A percentile compares a stretch with the other conserved stretches of the same genome.
Evolutionary conservation across 2,888 invertebrate species (phyloP).

Genomic region (Microplitis deprimator): DNA sequence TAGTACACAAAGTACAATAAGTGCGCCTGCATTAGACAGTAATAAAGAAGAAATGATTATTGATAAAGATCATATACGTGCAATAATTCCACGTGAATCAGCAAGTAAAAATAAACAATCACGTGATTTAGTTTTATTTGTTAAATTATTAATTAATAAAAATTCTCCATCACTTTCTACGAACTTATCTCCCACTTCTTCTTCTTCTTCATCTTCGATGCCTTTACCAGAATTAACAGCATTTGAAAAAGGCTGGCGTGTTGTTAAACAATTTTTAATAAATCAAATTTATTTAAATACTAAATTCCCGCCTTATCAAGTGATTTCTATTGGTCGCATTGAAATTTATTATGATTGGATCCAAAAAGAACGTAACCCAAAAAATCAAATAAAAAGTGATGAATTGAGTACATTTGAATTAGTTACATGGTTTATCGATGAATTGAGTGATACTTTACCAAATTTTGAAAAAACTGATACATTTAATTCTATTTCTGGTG

Average conservation of each 20-base stretch:
- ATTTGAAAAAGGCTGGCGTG: slow-evolving; percentile 60
- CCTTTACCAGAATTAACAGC: slow-evolving; percentile 27
- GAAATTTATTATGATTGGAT: slow-evolving; percentile 55
- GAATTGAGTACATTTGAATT: slow-evolving; percentile 46
- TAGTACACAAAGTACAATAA: neutral
- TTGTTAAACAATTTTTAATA: slow-evolving; percentile 59
- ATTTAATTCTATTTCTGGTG: neutral
- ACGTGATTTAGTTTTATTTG: slow-evolving; percentile 7
- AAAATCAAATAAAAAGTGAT: slow-evolving; percentile 38
- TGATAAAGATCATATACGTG: slow-evolving; percentile 44
- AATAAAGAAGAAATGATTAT: slow-evolving; percentile 17
- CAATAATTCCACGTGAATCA: slow-evolving; percentile 50
- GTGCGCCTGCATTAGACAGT: neutral
- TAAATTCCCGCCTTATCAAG: slow-evolving; percentile 43
- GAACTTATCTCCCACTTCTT: neutral
- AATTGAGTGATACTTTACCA: slow-evolving; percentile 45
- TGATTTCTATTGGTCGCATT: slow-evolving; percentile 52
- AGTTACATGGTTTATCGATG: slow-evolving; percentile 62
- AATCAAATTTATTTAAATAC: slow-evolving; percentile 58
- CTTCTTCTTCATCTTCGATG: too few relatives aligned
- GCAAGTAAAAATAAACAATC: slow-evolving; percentile 7
- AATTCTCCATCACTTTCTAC: slow-evolving; percentile 18
- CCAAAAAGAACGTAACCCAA: slow-evolving; percentile 52
- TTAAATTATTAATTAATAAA: slow-evolving; percentile 4
- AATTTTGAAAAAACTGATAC: slow-evolving; percentile 12